Conservation (phyloP, 2,113 vertebrate species). For the Enhydra lutris region DNA sequence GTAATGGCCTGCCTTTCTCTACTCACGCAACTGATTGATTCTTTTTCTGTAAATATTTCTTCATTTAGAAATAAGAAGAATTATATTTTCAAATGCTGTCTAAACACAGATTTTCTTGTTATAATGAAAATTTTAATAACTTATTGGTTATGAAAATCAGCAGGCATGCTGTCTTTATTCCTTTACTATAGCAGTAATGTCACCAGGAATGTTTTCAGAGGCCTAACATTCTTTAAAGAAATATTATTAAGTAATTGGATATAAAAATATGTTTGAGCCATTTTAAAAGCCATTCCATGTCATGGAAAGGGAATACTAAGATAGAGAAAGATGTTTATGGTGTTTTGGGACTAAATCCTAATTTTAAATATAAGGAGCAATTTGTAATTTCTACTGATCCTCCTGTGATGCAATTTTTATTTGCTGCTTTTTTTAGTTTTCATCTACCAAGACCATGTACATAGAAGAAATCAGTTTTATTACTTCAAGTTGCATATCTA, state of each 20-base stretch:
- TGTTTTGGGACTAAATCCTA: not conserved
- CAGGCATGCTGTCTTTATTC: not conserved
- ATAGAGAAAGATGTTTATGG: not conserved
- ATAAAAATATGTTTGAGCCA: not conserved
- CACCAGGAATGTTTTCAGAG: not conserved
- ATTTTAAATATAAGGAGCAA: not conserved
- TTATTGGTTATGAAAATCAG: not conserved
- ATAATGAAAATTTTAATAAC: slow-evolving; percentile 17
- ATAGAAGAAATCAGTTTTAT: not conserved
- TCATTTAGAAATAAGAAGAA: slow-evolving; percentile 32
- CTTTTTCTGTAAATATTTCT: slow-evolving; percentile 2
- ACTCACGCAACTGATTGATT: not conserved
- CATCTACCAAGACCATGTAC: not conserved
- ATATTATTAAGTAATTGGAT: not conserved
- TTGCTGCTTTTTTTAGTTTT: not conserved
- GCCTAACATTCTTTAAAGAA: not conserved
- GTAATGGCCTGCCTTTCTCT: not conserved
- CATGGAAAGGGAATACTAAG: not conserved
- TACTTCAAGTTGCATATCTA: not conserved
- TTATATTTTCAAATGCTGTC: not conserved
- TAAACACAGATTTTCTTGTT: not conserved
- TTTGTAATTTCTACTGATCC: not conserved
- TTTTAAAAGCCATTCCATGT: slow-evolving; percentile 20
- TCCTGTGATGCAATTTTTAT: not conserved
- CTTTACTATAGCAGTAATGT: not conserved